Evolutionary conservation across 2,888 invertebrate genomes (phyloP), one percentile per base, ranked within the genome.

Genomic region (Diplazon laetatorius): DNA sequence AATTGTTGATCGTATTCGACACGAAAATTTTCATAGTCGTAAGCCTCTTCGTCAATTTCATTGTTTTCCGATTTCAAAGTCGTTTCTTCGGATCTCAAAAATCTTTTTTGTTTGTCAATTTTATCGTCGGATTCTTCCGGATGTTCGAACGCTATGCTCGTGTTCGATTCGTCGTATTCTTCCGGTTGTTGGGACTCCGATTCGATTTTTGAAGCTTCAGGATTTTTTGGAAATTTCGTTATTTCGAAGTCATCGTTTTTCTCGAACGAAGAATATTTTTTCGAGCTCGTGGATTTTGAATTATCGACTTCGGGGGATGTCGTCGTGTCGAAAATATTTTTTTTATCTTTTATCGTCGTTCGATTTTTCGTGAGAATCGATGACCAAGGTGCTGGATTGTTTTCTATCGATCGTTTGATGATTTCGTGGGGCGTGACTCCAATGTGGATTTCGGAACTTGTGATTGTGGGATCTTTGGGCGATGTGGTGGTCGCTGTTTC

Each of bases 1-100:
- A 92, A 82, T 71, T 91, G 89, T n/a, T 88, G 88, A 37, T 92
- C 86, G 80, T 93, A 94, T 82, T 93, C 93, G 6, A 87, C 85
- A 76, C 92, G 86, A 48, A 93, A 89, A 52, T 85, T 85, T 12
- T 91, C 86, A 71, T 92, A 92, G 84, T 92, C 89, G 75, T 92
- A 92, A 76, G 83, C 76, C 35, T 87, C 80, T 55, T 88, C 87
- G 3, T 85, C 82, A 35, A 86, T 60, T 78, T 87, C 83, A 66
- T 84, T 80, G 3, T 55, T 46, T n/a, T 62, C 18, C 42, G 52
- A 25, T 35, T 81, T 5, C 1, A 22, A 37, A 8, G 75, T 74
- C 5, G 59, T 62, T 18, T 37, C 42, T 42, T 71, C 60, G 12
- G 60, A 35, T 6, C 72, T 69, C 8, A 59, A 42, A 12, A n/a